phyloP scores from a whole-genome alignment of 2,888 invertebrate genomes.

The Lacanobia wlatinum region DNA sequence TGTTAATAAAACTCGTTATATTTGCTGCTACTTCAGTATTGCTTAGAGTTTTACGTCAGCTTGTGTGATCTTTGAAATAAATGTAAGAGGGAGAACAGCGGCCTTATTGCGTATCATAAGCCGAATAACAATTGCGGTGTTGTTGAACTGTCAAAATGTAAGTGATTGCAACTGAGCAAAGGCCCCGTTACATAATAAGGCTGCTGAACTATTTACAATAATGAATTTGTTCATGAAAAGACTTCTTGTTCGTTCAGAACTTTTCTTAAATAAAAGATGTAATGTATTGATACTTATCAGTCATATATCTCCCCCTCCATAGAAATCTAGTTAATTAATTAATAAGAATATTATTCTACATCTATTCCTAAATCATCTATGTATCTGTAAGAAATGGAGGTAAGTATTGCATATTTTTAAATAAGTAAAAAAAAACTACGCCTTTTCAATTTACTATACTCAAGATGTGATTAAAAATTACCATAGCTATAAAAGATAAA shows the following conservation, averaged over 20 bases:
- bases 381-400: conserved; percentile 37
- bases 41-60: conserved; percentile 43
- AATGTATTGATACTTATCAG: conserved; percentile 7
- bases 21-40: conserved; percentile 23
- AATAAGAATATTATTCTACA: conserved; percentile 53
- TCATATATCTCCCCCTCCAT: conserved; percentile 46
- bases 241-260: not conserved
- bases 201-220: not conserved
- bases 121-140: not conserved
- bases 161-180: not conserved
- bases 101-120: not conserved
- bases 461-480: conserved; percentile 41
- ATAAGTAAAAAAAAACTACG: conserved; percentile 53
- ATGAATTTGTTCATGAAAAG: not conserved
- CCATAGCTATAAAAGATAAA: conserved; percentile 48
- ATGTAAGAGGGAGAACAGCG: conserved; percentile 40
- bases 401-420: conserved; percentile 42
- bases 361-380: conserved; percentile 60
- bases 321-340: conserved; percentile 36
- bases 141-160: not conserved
- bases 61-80: conserved; percentile 29
- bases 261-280: conserved; percentile 3
- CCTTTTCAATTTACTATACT: conserved; percentile 35
- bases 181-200: conserved; percentile 4
- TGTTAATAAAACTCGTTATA: conserved; percentile 19